Conservation (phyloP, 2,888 invertebrate genomes). For the Drosophila colorata region DNA sequence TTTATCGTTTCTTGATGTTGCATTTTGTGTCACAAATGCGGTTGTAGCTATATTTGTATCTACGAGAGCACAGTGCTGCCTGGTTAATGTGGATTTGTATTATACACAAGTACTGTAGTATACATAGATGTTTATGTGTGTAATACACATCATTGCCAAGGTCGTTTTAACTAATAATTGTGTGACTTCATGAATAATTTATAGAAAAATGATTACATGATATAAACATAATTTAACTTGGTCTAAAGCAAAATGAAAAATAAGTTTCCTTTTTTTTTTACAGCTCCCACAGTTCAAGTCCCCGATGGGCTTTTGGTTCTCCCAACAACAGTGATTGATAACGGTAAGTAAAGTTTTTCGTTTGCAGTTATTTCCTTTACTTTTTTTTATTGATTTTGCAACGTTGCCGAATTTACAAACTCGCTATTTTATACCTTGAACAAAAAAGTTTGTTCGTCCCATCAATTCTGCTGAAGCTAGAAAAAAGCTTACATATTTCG, state of each 20-base stretch:
- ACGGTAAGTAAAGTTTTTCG: constrained; percentile 36
- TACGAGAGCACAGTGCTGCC: neutral
- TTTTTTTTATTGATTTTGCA: constrained; percentile 22
- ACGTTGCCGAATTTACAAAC: constrained; percentile 9
- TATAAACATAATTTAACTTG: neutral
- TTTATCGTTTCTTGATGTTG: constrained; percentile 52
- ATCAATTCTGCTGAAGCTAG: constrained; percentile 8
- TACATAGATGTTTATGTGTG: neutral
- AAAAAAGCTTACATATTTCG: neutral
- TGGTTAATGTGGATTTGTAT: neutral
- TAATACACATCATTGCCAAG: constrained; percentile 22
- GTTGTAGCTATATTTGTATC: constrained; percentile 5
- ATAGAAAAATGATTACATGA: neutral
- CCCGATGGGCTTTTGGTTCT: constrained; percentile 2
- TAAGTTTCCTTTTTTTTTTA: constrained; percentile 3
- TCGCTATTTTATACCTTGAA: neutral
- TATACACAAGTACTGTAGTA: neutral
- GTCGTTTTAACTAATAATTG: constrained; percentile 17
- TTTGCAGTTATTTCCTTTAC: constrained; percentile 14
- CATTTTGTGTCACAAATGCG: constrained; percentile 47
- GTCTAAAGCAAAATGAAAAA: constrained; percentile 1
- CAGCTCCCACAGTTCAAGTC: neutral
- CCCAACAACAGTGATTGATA: constrained; percentile 33
- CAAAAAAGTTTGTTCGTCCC: constrained; percentile 22
- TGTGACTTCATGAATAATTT: constrained; percentile 10